These are phyloP conservation scores for Hipposideros larvatus DNA, from an alignment of 2,797 vertebrate species.

Conservation along the genomic window DNA sequence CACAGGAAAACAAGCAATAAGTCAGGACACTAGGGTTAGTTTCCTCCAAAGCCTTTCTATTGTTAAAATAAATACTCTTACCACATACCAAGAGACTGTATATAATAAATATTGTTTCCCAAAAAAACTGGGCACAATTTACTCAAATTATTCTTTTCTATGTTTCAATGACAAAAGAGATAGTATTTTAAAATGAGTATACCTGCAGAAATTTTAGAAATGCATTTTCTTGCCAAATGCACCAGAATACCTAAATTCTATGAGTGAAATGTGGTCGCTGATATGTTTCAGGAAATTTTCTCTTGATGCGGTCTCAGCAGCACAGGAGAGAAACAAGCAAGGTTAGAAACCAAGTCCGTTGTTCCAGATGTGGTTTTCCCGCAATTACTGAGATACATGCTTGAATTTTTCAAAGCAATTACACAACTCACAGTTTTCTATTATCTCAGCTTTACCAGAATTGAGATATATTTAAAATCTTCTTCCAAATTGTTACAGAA, in stretches of 20 bases:
- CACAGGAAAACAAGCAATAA: not conserved
- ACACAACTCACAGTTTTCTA: not conserved
- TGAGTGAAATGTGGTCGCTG: not conserved
- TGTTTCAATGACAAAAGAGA: not conserved
- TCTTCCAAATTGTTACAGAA: not conserved
- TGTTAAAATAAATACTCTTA: not conserved
- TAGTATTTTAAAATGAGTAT: not conserved
- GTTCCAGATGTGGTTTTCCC: not conserved
- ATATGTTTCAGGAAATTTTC: not conserved
- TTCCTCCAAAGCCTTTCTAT: not conserved
- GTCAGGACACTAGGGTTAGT: not conserved
- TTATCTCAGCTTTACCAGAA: constrained; percentile 28
- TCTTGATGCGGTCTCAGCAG: not conserved
- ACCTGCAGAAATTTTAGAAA: not conserved
- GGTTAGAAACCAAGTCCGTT: constrained; percentile 34
- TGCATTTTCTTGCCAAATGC: not conserved
- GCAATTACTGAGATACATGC: not conserved
- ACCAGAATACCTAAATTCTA: not conserved
- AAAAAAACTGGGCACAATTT: not conserved
- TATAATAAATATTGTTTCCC: not conserved
- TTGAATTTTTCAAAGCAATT: constrained; percentile 26
- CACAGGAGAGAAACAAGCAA: not conserved
- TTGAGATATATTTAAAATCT: constrained; percentile 13
- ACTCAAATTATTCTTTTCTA: not conserved
- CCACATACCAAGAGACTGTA: not conserved